Evolutionary conservation across 2,113 vertebrate species (phyloP).

Genomic region (Tachuris rubrigastra): DNA sequence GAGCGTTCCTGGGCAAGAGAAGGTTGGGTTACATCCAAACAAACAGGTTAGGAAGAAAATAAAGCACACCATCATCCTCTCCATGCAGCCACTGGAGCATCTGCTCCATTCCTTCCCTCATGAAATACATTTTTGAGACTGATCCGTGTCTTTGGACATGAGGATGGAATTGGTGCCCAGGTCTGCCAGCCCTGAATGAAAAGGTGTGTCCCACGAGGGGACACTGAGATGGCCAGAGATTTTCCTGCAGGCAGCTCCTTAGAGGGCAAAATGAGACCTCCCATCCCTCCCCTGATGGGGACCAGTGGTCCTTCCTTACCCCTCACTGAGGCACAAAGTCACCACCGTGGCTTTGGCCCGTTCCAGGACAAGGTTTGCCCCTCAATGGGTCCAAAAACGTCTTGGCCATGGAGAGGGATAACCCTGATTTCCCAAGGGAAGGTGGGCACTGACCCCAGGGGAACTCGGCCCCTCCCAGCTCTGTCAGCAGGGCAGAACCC

Average conservation of each 20-base stretch:
- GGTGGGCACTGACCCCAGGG: not conserved
- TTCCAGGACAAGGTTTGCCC: not conserved
- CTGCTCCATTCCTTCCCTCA: not conserved
- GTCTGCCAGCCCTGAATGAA: not conserved
- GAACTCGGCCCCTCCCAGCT: not conserved
- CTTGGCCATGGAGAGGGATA: rapidly evolving
- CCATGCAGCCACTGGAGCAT: rapidly evolving
- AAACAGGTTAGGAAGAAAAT: too few relatives aligned
- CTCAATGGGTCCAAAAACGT: not conserved
- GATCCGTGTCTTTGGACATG: not conserved
- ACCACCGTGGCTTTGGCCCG: not conserved
- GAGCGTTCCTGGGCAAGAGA: too few relatives aligned
- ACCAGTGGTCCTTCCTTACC: not conserved
- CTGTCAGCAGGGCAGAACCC: not conserved
- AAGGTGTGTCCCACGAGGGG: not conserved
- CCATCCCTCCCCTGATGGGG: not conserved
- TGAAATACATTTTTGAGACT: not conserved
- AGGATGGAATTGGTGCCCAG: not conserved
- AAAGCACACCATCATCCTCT: not conserved
- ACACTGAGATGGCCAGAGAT: not conserved
- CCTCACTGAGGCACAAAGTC: not conserved
- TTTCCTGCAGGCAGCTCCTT: not conserved
- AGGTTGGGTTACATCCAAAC: too few relatives aligned
- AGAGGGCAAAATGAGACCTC: not conserved
- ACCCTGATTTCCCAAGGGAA: not conserved